Evolutionary conservation across 2,888 invertebrate genomes (phyloP).

Genomic region (Chrysolina americana): DNA sequence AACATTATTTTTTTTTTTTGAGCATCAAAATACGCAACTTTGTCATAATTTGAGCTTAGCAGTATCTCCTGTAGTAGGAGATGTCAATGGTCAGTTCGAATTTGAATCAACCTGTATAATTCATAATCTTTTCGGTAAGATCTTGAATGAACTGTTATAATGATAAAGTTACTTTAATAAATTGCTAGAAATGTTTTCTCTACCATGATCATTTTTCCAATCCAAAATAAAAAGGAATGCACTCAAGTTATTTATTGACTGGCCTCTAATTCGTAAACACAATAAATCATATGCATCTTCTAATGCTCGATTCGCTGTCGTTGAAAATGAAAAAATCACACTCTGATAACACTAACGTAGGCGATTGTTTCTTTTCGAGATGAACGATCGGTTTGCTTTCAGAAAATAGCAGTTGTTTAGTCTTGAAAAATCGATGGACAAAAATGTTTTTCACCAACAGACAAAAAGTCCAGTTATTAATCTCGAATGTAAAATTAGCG

Average conservation of each 20-base stretch:
- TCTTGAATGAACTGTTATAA: too few relatives aligned
- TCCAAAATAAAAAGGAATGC: not conserved
- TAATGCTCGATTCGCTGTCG: not conserved
- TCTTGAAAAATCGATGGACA: not conserved
- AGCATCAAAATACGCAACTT: too few relatives aligned
- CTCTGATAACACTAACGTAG: not conserved
- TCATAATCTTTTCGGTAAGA: too few relatives aligned
- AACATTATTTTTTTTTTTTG: too few relatives aligned
- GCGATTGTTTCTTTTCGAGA: constrained; percentile 8
- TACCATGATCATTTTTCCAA: not conserved
- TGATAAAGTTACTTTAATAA: too few relatives aligned
- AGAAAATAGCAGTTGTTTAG: constrained; percentile 17
- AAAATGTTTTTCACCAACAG: not conserved
- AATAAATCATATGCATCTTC: not conserved
- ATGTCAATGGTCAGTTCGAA: too few relatives aligned
- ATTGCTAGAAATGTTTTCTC: too few relatives aligned
- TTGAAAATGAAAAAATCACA: not conserved
- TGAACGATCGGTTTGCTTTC: constrained; percentile 12
- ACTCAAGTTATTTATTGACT: constrained; percentile 13
- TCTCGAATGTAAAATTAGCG: not conserved
- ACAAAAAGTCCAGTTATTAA: not conserved
- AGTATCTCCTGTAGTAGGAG: too few relatives aligned
- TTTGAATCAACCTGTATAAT: too few relatives aligned
- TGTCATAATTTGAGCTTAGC: too few relatives aligned
- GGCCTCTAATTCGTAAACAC: not conserved